Conservation (phyloP, 2,888 invertebrate genomes). For the Orgyia antiqua region DNA sequence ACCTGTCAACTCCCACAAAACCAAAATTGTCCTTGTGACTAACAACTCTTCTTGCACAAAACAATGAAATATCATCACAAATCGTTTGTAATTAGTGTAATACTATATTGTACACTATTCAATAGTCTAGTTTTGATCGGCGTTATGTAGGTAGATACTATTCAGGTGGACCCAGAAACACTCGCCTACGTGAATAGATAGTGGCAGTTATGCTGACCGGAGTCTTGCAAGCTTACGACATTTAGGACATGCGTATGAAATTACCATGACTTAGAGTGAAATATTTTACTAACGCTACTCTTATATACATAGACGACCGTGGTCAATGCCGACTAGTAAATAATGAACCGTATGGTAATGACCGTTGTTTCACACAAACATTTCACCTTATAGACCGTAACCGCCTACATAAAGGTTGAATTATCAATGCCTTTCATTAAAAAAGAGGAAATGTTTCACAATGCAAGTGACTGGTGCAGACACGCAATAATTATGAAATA, state of each 20-base stretch:
- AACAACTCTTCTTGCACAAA: constrained; percentile 65
- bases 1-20: constrained; percentile 54
- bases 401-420: constrained; percentile 36
- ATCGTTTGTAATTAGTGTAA: constrained; percentile 19
- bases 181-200: constrained; percentile 42
- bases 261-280: constrained; percentile 54
- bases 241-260: constrained; percentile 47
- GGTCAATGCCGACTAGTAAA: constrained; percentile 51
- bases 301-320: constrained; percentile 38
- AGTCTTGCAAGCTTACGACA: constrained; percentile 50
- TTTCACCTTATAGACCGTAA: constrained; percentile 28
- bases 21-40: constrained; percentile 70
- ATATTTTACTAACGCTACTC: constrained; percentile 32
- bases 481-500: constrained; percentile 28
- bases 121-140: constrained; percentile 2
- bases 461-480: constrained; percentile 19
- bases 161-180: constrained; percentile 21
- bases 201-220: constrained; percentile 46
- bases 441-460: constrained; percentile 30
- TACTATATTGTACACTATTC: constrained; percentile 15
- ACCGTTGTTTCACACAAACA: constrained; percentile 36
- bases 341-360: constrained; percentile 55
- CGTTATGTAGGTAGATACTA: constrained; percentile 32
- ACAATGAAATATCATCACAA: constrained; percentile 22
- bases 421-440: constrained; percentile 34